Percentiles rank a stretch among this genome's conserved stretches.
Conservation (phyloP, 1,140 invertebrate genomes). For the Brachionus rotundiformis region DNA sequence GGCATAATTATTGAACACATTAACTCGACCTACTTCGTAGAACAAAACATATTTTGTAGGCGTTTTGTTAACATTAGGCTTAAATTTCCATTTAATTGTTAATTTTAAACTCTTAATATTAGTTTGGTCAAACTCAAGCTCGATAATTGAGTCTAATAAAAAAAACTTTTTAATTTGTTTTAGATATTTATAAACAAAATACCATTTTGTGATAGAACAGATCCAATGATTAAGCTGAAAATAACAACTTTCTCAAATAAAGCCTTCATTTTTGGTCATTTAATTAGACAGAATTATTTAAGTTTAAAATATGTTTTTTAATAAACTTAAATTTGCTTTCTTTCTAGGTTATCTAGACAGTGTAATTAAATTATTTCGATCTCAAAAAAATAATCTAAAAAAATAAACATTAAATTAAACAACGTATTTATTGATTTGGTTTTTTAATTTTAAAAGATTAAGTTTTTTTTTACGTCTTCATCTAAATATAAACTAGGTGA, state of each 20-base stretch:
- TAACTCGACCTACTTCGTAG: background rate
- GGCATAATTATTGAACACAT: constrained; percentile 25
- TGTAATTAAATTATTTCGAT: background rate
- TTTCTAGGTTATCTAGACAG: constrained; percentile 1
- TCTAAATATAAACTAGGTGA: background rate
- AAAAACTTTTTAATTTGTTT: background rate
- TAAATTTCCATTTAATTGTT: constrained; percentile 34
- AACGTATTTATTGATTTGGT: background rate
- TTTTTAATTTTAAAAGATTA: background rate
- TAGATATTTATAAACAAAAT: background rate
- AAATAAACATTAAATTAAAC: background rate
- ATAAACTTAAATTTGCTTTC: no score
- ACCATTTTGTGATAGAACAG: background rate
- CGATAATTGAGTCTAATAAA: background rate
- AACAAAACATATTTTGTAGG: constrained; percentile 3
- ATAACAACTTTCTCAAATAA: background rate
- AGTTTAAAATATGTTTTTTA: background rate
- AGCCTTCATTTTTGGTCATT: background rate
- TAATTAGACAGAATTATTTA: background rate
- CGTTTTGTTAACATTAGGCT: background rate
- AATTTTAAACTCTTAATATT: constrained; percentile 29
- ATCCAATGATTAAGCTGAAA: background rate
- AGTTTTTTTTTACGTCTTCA: background rate
- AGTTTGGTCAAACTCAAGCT: constrained; percentile 39
- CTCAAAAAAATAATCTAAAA: background rate